Conservation (phyloP, 1,140 invertebrate genomes). For the Solenopsis fugax region DNA sequence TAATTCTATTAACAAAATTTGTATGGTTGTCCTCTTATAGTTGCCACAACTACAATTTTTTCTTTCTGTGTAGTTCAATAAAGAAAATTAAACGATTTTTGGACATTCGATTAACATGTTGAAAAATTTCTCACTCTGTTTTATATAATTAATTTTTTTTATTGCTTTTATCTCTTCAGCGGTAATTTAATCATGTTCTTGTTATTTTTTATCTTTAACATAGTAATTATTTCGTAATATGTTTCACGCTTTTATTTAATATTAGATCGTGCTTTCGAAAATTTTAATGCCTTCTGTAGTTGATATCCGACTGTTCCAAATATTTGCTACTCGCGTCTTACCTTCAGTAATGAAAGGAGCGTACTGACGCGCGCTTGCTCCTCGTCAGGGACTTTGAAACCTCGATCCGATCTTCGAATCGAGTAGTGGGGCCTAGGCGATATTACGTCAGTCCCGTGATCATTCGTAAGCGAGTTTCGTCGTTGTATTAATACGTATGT, state of each 20-base stretch:
- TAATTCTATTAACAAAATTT: too few relatives aligned
- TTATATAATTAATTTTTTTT: neutral
- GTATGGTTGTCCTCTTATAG: too few relatives aligned
- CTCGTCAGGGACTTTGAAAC: constrained; percentile 78
- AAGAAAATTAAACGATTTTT: neutral
- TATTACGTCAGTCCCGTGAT: constrained; percentile 73
- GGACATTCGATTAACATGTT: neutral
- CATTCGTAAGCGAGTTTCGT: constrained; percentile 42
- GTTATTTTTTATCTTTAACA: neutral
- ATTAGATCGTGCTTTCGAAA: neutral
- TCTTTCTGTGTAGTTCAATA: too few relatives aligned
- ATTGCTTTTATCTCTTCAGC: neutral
- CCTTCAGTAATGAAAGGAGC: constrained; percentile 76
- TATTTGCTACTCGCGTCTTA: constrained; percentile 68
- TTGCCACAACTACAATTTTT: too few relatives aligned
- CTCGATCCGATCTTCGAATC: constrained; percentile 61
- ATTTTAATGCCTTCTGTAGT: neutral
- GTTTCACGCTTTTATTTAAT: neutral
- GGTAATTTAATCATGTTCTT: neutral
- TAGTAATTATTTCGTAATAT: neutral
- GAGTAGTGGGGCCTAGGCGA: constrained; percentile 71
- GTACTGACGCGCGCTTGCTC: constrained; percentile 74
- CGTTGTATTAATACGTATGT: neutral
- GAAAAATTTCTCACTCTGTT: neutral
- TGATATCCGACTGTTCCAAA: neutral